phyloP scores from a whole-genome alignment of 1,140 invertebrate species.

The Microplitis demolitor region DNA sequence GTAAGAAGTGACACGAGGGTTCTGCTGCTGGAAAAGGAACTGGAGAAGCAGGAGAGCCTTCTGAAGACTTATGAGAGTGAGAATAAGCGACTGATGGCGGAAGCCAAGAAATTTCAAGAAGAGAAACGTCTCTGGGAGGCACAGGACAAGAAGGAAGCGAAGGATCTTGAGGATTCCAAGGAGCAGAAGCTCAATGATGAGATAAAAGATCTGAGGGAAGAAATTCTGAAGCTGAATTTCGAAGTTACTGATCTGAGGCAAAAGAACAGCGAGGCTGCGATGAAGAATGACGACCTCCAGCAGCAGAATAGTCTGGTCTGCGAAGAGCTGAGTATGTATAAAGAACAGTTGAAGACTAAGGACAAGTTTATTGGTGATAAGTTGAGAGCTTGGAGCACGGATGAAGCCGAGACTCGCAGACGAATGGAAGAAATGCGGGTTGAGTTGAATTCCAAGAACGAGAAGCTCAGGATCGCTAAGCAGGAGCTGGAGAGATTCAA shows the following conservation, averaged over 20 bases:
- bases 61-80: slow-evolving; percentile 52
- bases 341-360: slow-evolving; percentile 54
- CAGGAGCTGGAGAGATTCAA: slow-evolving; percentile 52
- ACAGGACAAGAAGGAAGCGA: slow-evolving; percentile 35
- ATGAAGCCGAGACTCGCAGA: slow-evolving; percentile 50
- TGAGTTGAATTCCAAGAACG: slow-evolving; percentile 53
- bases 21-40: slow-evolving; percentile 45
- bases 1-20: slow-evolving; percentile 36
- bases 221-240: slow-evolving; percentile 47
- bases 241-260: slow-evolving; percentile 48
- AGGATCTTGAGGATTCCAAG: slow-evolving; percentile 31
- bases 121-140: slow-evolving; percentile 44
- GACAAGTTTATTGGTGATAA: slow-evolving; percentile 55
- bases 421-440: slow-evolving; percentile 53
- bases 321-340: slow-evolving; percentile 59
- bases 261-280: slow-evolving; percentile 45
- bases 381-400: slow-evolving; percentile 48
- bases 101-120: slow-evolving; percentile 47
- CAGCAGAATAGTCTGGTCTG: slow-evolving; percentile 51
- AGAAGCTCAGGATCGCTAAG: slow-evolving; percentile 49
- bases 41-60: slow-evolving; percentile 52
- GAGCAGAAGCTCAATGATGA: slow-evolving; percentile 43
- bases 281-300: slow-evolving; percentile 51
- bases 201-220: slow-evolving; percentile 53
- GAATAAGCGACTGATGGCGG: slow-evolving; percentile 52